These are phyloP conservation scores for Pinna nobilis DNA, from an alignment of 1,140 invertebrate genomes.

Conservation along the genomic window DNA sequence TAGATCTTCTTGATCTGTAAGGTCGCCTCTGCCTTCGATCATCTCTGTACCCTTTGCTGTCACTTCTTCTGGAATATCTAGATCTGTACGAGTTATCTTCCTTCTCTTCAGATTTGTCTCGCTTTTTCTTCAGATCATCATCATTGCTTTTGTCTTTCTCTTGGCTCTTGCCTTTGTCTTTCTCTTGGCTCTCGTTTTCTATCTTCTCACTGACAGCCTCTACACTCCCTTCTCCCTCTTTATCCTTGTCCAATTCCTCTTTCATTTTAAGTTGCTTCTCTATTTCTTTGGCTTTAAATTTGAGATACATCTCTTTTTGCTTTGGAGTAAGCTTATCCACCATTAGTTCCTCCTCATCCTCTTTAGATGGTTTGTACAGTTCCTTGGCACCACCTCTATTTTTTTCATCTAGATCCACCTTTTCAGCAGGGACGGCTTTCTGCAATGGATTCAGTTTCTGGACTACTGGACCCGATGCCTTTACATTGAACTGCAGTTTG, in stretches of 20 bases:
- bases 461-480: not conserved
- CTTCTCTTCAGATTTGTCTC: not conserved
- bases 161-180: not conserved
- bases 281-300: not conserved
- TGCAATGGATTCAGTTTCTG: slow-evolving; percentile 3
- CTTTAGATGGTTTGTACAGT: not conserved
- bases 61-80: no score
- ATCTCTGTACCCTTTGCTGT: no score
- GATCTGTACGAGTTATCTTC: not conserved
- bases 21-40: no score
- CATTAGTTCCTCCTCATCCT: slow-evolving; percentile 10
- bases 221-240: no score
- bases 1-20: no score
- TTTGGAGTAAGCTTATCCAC: slow-evolving; percentile 9
- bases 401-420: not conserved
- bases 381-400: not conserved
- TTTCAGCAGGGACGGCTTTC: not conserved
- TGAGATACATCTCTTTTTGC: slow-evolving; percentile 6
- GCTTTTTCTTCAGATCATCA: not conserved
- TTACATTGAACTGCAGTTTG: slow-evolving; percentile 18
- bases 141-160: not conserved
- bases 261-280: no score
- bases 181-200: not conserved
- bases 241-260: no score
- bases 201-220: slow-evolving; percentile 9